Evolutionary conservation across 2,797 vertebrate species (phyloP).

Genomic region (Manis pentadactyla): DNA sequence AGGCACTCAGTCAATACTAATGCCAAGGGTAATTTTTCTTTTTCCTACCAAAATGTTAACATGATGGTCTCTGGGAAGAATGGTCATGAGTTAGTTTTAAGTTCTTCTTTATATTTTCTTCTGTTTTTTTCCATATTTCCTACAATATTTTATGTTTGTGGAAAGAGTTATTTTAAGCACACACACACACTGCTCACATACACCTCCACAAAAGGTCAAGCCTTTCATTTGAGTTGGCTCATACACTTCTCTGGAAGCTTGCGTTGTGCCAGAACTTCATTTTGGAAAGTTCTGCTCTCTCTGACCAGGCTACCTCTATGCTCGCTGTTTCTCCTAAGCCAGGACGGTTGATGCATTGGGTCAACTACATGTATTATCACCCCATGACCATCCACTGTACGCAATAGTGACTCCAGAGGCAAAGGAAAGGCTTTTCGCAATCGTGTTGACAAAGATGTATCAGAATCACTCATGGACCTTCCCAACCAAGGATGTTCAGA

Average conservation of each 20-base stretch:
- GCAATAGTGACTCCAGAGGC: neutral
- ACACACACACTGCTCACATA: neutral
- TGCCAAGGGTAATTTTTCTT: neutral
- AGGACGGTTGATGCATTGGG: neutral
- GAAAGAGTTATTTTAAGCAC: neutral
- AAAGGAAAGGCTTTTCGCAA: neutral
- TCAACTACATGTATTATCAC: neutral
- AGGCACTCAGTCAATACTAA: neutral
- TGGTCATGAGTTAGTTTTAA: neutral
- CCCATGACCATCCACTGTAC: neutral
- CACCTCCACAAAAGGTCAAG: neutral
- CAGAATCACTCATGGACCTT: neutral
- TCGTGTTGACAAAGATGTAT: neutral
- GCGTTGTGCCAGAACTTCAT: neutral
- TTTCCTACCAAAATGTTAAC: neutral
- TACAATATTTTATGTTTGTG: neutral
- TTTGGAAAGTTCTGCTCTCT: neutral
- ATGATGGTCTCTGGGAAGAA: neutral
- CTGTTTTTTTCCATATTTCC: neutral
- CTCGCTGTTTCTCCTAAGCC: neutral
- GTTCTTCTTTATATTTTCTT: neutral
- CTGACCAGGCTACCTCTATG: rapidly evolving
- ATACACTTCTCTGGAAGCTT: neutral
- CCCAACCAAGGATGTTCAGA: neutral
- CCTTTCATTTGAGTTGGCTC: neutral